Conservation (phyloP, 1,140 invertebrate species). For the Papilio dardanus region DNA sequence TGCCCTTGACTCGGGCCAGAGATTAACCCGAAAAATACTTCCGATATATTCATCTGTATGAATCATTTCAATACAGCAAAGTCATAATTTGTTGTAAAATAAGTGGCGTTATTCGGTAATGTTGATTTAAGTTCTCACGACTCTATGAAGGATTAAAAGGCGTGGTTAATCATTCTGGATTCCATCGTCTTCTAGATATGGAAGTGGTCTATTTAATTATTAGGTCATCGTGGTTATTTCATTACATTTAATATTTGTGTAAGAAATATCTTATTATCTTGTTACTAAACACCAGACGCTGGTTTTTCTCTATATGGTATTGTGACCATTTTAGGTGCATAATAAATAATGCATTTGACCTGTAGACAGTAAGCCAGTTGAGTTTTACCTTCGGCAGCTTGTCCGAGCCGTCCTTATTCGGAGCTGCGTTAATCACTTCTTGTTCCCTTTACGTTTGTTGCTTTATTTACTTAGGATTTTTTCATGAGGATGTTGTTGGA, state of each 20-base stretch:
- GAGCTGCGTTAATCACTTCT: slow-evolving; percentile 56
- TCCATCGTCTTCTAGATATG: not conserved
- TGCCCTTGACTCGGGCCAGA: slow-evolving; percentile 50
- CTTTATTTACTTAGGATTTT: slow-evolving; percentile 29
- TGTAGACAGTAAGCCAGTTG: slow-evolving; percentile 45
- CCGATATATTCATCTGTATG: slow-evolving; percentile 4
- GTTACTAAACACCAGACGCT: slow-evolving; percentile 2
- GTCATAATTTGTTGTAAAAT: not conserved
- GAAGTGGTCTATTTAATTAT: not conserved
- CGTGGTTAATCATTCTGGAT: not conserved
- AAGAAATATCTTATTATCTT: not conserved
- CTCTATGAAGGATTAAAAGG: not conserved
- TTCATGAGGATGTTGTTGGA: slow-evolving; percentile 25
- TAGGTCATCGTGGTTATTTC: not conserved
- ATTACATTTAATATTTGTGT: not conserved
- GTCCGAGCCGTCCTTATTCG: slow-evolving; percentile 54
- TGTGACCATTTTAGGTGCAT: slow-evolving; percentile 55
- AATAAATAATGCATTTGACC: slow-evolving; percentile 61
- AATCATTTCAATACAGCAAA: not conserved
- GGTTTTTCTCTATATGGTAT: not conserved
- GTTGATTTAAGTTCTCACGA: not conserved
- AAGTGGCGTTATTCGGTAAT: not conserved
- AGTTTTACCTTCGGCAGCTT: slow-evolving; percentile 49
- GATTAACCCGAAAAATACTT: slow-evolving; percentile 2
- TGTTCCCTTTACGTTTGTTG: slow-evolving; percentile 42